A percentile compares a stretch with the other conserved stretches of the same genome.
Evolutionary conservation across 2,113 vertebrate genomes (phyloP).

Genomic region (Prochilodus magdalenae): DNA sequence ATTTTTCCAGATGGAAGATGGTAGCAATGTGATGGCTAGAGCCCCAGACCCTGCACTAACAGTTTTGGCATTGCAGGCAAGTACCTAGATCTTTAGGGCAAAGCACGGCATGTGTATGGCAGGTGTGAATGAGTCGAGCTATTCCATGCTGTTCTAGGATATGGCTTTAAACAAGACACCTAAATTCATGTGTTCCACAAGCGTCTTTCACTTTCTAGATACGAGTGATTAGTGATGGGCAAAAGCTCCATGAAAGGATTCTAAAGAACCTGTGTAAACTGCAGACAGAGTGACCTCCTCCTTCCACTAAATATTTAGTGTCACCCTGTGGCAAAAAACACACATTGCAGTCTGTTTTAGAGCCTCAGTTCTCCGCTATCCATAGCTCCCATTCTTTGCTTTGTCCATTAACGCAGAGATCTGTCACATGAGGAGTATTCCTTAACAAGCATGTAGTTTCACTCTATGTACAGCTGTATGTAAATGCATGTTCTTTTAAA

Average conservation of each 20-base stretch:
- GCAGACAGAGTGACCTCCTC: not conserved
- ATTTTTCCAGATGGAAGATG: conserved; percentile 1
- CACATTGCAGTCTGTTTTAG: conserved; percentile 30
- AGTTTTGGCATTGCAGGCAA: not conserved
- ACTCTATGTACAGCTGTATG: not conserved
- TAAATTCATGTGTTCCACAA: not conserved
- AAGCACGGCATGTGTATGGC: not conserved
- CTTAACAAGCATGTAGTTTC: not conserved
- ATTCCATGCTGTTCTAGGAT: not conserved
- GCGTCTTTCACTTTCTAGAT: not conserved
- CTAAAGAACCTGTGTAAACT: not conserved
- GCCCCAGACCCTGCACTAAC: not conserved
- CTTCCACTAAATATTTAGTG: conserved; percentile 33
- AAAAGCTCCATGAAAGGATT: not conserved
- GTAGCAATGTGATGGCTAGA: not conserved
- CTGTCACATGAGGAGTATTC: not conserved
- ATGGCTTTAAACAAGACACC: not conserved
- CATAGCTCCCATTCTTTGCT: not conserved
- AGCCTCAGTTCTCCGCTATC: not conserved
- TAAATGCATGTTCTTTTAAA: too few species aligned
- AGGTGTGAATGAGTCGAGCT: not conserved
- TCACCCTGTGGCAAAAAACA: conserved; percentile 37
- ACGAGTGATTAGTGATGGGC: not conserved
- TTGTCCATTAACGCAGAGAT: not conserved
- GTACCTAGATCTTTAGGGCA: not conserved